Base-by-base conservation (phyloP, 2,888 invertebrate genomes). In the Pammene aurita region DNA sequence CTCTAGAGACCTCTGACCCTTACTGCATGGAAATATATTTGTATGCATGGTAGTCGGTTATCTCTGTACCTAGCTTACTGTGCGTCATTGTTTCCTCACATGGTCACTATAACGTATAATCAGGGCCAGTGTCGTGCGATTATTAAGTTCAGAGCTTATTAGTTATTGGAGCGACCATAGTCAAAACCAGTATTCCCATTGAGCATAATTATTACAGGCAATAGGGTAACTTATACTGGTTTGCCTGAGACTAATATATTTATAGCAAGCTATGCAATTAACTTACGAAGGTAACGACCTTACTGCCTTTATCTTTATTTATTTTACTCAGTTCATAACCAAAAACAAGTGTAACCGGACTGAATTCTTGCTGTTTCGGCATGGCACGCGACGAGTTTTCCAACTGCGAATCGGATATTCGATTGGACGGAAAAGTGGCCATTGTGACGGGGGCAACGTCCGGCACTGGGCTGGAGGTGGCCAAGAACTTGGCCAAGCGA, bases 401-500 rank as follows among this genome's bases (percentile, higher is more conserved):
- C 7, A 78, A 80, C 35, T 87, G 87, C 70, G 84, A 84, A 16
- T 83, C 80, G 4, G 64, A 81, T 44, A 76, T 82, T 9, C 78
- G 79, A 4, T 71, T 89, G 5, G 77, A 86, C 1, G 86, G 85
- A 0, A 88, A 88, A 81, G 87, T 87, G 46, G 88, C 94, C 0
- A 56, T 90, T 0, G 84, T 90, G 2, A 90, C 90, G 0, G 90
- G 90, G 1, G 87, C 86, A 0, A 88, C 87, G 0, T 78, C 88
- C 0, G 89, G 90, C 7, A 84, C 80, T 0, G 90, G 90, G 0
- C 72, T 88, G 0, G 87, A 90, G 78, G 77, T 83, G 7, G 90
- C 89, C 41, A 88, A 84, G 65, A 85, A 87, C 70, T 75, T 89
- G 62, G 93, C 94, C 16, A 86, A 80, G 54, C 84, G 94, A 56